A percentile compares a stretch with the other conserved stretches of the same genome.
phyloP scores from a whole-genome alignment of 2,113 vertebrate genomes.

The Saguinus imperator region DNA sequence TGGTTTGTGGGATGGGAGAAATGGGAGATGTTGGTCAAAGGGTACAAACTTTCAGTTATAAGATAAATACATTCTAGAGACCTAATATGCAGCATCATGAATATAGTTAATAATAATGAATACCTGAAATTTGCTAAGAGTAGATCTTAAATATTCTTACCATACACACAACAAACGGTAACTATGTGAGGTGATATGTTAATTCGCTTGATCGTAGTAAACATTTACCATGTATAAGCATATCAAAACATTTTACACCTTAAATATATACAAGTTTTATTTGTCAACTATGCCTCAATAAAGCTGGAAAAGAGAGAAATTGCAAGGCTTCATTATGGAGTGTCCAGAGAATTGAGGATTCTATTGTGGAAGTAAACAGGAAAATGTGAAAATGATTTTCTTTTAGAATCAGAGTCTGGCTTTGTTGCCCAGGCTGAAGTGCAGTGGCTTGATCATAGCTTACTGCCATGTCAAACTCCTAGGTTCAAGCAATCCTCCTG shows the following conservation, averaged over 20 bases:
- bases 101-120: not conserved
- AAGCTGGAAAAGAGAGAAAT: not conserved
- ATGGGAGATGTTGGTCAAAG: too few species aligned
- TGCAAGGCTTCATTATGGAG: not conserved
- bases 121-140: not conserved
- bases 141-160: not conserved
- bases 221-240: not conserved
- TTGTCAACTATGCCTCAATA: not conserved
- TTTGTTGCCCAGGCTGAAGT: too few species aligned
- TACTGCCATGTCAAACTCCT: too few species aligned
- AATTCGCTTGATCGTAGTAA: too few species aligned
- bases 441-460: too few species aligned
- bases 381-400: not conserved
- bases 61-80: not conserved
- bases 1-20: too few species aligned
- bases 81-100: not conserved
- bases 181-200: not conserved
- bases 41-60: not conserved
- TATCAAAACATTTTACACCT: not conserved
- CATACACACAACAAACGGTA: not conserved
- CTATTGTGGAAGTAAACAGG: not conserved
- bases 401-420: too few species aligned
- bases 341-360: not conserved
- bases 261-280: not conserved
- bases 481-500: too few species aligned